These are phyloP conservation scores for Novumbra hubbsi DNA, from an alignment of 2,797 vertebrate species.

Conservation along the genomic window DNA sequence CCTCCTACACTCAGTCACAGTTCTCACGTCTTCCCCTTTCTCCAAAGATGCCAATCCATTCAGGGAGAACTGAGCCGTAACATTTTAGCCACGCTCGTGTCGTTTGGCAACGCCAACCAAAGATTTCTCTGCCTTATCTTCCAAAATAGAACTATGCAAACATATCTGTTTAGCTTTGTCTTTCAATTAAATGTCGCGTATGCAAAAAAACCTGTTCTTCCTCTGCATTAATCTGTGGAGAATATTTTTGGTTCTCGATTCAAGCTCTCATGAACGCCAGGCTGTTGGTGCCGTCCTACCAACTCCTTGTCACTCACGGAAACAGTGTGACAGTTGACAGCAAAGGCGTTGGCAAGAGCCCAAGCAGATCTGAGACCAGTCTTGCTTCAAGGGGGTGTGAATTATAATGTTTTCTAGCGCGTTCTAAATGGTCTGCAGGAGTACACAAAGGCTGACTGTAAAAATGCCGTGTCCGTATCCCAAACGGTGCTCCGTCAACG, in stretches of 20 bases:
- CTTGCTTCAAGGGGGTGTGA: background rate
- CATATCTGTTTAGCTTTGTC: background rate
- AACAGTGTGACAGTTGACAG: too few relatives aligned
- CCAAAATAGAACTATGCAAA: background rate
- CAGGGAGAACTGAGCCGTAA: background rate
- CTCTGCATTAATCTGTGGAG: background rate
- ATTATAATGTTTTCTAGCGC: background rate
- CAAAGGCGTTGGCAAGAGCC: background rate
- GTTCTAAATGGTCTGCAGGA: background rate
- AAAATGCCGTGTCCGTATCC: background rate
- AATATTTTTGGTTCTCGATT: background rate
- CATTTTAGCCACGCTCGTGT: background rate
- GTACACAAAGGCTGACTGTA: background rate
- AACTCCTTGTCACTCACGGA: too few relatives aligned
- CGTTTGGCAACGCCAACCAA: background rate
- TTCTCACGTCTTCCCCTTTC: background rate
- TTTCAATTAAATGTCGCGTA: background rate
- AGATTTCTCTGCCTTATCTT: background rate
- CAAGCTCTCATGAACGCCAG: background rate
- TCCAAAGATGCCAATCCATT: background rate
- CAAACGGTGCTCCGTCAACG: too few relatives aligned
- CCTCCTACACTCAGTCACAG: constrained; percentile 2
- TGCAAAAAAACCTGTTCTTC: background rate
- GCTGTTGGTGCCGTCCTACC: background rate
- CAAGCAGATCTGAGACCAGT: background rate